Base-by-base conservation (phyloP, 1,140 invertebrate species). In the Drosophila nikananu region DNA sequence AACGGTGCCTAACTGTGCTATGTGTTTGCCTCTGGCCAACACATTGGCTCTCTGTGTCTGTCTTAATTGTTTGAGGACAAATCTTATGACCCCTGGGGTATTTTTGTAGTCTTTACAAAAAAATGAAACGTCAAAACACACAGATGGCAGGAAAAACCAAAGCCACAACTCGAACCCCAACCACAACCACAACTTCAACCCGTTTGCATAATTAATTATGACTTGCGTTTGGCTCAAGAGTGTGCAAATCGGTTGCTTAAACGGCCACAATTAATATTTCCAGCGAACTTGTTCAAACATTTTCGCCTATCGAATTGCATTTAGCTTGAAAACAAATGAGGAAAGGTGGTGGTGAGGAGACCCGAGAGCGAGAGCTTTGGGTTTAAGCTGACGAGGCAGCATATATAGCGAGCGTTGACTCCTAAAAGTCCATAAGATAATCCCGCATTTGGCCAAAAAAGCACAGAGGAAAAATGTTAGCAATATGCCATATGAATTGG, bases 171-270 rank as follows among this genome's bases (percentile, higher is more conserved):
- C 3, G 10, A 30, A 30, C 30, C 8, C n/a, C 9, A 10, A 19
- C 4, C 41, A 19, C 17, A 44, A 30, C 30, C 30, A 9, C 30
- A 30, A 30, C n/a, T 15, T 3, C 27, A 37, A 42, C 55, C 48
- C 37, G 55, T 72, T 73, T 89, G 84, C 84, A 89, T 90, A 89
- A 89, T 81, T 80, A 87, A 89, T 81, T 75, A 81, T 77, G 68
- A 89, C 81, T 83, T 83, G 77, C 17, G 57, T 58, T 44, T 23
- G 49, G 44, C 35, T 64, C 46, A 60, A 54, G 35, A 35, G 57
- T 54, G 61, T 75, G 57, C 55, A 66, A 89, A 77, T 89, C 37
- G 62, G 37, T 70, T 77, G 65, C 65, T 86, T 80, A 80, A 86
- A 74, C 70, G 73, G 55, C 61, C 44, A 67, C 73, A 81, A 87